Evolutionary conservation across 2,797 vertebrate genomes (phyloP), one percentile per base, ranked within the genome.

Genomic region (Sebastolobus altivelis): DNA sequence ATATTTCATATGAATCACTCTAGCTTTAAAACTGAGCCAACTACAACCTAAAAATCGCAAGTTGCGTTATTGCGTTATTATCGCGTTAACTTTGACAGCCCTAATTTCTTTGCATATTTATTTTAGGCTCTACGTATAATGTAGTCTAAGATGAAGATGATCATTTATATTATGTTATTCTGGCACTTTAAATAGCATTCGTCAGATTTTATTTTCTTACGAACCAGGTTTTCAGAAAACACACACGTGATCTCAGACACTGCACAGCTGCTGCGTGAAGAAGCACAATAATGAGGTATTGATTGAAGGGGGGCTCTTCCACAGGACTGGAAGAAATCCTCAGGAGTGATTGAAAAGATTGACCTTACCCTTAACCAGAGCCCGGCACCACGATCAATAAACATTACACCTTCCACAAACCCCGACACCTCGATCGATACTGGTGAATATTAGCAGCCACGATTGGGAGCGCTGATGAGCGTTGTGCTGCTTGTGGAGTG

Each of bases 361-460:
- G 88, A 91, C 90, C 87, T 77, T 87, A 85, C 69, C 81, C 87
- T 88, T 90, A 93, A 91, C 88, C 87, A 18, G 13, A 83, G 86
- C 59, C 78, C 71, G 59, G 79, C 83, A 80, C 70, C 63, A 16
- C 2, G 3, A 94, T 93, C 88, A 81, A 94, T 91, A 90, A 89
- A 93, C 92, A 95, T 91, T 91, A 88, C 87, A 91, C 89, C 88
- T 90, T 90, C 72, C 76, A 91, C 88, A 90, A 91, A 94, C 85
- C 80, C 71, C 9, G 66, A 86, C 84, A 79, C 46, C 31, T 70
- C 27, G 22, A 82, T 93, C 88, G 2, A 90, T 90, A 72, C 52
- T 8, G 43, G 75, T 85, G 84, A 90, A 93, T 79, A 90, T 87
- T 80, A 87, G 79, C 79, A 85, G 84, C 46, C 27, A 43, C 61